Conservation (phyloP, 2,888 invertebrate species). For the Drosophila affinis region DNA sequence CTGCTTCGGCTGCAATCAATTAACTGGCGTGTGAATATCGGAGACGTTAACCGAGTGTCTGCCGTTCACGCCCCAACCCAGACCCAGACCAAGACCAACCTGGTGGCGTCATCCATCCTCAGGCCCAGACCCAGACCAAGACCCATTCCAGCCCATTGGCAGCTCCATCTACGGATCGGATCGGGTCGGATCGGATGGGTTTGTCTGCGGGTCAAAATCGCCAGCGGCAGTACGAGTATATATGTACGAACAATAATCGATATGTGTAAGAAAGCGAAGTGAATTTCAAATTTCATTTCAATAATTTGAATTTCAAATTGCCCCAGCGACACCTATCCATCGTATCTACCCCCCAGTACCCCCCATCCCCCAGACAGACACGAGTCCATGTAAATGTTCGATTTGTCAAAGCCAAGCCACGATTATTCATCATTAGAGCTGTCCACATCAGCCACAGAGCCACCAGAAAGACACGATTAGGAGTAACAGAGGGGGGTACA, state of each 20-base stretch:
- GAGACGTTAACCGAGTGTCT: slow-evolving; percentile 50
- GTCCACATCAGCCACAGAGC: too few relatives aligned
- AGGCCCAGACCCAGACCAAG: background rate
- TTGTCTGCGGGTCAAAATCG: slow-evolving; percentile 15
- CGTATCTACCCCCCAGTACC: background rate
- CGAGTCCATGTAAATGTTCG: slow-evolving; percentile 47
- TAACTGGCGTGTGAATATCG: slow-evolving; percentile 72
- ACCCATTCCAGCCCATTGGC: slow-evolving; percentile 3
- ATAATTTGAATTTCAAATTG: slow-evolving; percentile 58
- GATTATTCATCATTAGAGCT: slow-evolving; percentile 56
- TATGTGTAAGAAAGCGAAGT: slow-evolving; percentile 22
- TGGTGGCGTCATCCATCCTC: slow-evolving; percentile 55
- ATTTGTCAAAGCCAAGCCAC: slow-evolving; percentile 60
- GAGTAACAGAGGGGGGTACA: background rate
- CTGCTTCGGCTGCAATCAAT: slow-evolving; percentile 60
- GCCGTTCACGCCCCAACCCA: slow-evolving; percentile 49
- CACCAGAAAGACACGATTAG: background rate
- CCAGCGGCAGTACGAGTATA: slow-evolving; percentile 13
- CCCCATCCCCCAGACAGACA: background rate
- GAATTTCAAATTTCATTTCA: slow-evolving; percentile 59
- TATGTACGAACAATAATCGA: background rate
- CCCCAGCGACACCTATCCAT: slow-evolving; percentile 33
- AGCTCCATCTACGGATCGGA: slow-evolving; percentile 9
- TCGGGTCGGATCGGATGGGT: too few relatives aligned
- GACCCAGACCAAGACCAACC: background rate